Percentiles rank a stretch among this genome's conserved stretches.
Conservation (phyloP, 2,797 vertebrate species). For the Cheirogaleus major region DNA sequence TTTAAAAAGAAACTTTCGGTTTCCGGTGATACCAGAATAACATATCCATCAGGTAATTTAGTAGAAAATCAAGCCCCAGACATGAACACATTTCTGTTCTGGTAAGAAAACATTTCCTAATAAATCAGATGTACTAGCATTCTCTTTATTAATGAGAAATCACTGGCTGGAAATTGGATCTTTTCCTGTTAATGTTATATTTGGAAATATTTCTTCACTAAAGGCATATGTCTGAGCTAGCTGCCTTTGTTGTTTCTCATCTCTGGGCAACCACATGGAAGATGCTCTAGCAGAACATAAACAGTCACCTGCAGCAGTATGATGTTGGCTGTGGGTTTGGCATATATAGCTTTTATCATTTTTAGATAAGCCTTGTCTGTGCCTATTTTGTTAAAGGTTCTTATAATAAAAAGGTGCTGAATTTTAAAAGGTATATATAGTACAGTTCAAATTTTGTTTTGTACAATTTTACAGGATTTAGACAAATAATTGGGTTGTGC, state of each 20-base stretch:
- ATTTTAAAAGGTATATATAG: background rate
- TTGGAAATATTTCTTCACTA: conserved; percentile 49
- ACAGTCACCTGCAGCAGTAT: background rate
- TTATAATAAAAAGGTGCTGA: no score
- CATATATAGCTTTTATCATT: no score
- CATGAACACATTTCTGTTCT: conserved; percentile 48
- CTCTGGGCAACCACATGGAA: background rate
- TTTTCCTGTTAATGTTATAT: conserved; percentile 36
- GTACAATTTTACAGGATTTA: background rate
- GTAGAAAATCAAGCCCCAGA: conserved; percentile 73
- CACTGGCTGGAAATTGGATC: background rate
- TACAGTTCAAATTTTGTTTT: background rate
- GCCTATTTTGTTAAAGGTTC: no score
- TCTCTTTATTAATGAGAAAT: conserved; percentile 76
- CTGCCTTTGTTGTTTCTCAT: background rate
- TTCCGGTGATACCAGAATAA: conserved; percentile 61
- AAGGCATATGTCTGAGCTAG: background rate
- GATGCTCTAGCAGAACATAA: background rate
- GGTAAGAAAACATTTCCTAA: conserved; percentile 69
- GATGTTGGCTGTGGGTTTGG: no score
- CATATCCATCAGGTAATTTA: conserved; percentile 66
- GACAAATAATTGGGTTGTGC: background rate
- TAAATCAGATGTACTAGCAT: conserved; percentile 77
- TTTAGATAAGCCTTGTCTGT: no score
- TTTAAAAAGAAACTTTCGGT: background rate